Conservation (phyloP, 2,888 invertebrate genomes). For the Timema podura region DNA sequence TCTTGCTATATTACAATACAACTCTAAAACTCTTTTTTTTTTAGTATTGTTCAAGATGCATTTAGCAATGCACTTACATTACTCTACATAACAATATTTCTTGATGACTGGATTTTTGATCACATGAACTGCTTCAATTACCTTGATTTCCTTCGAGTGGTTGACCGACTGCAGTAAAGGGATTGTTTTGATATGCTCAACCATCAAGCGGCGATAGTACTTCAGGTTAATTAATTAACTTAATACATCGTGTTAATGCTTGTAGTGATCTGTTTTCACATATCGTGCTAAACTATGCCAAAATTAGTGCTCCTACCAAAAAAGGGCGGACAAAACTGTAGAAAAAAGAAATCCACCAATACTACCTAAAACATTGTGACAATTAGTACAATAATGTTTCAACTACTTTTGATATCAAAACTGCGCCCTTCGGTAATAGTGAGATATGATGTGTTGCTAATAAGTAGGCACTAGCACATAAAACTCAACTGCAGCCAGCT, state of each 20-base stretch:
- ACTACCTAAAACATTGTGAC: too few relatives aligned
- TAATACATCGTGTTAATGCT: too few relatives aligned
- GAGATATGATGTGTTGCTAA: neutral
- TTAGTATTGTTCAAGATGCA: slow-evolving; percentile 7
- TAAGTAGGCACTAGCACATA: neutral
- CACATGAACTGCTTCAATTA: slow-evolving; percentile 23
- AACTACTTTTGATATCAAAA: too few relatives aligned
- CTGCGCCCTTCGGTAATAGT: neutral
- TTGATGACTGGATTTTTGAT: slow-evolving; percentile 18
- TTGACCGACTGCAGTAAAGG: neutral
- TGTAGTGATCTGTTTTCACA: too few relatives aligned
- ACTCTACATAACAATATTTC: neutral
- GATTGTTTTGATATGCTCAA: neutral
- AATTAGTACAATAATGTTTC: too few relatives aligned
- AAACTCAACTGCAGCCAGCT: neutral
- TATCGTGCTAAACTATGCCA: too few relatives aligned
- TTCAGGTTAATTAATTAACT: too few relatives aligned
- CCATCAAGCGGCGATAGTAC: too few relatives aligned
- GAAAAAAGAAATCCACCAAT: too few relatives aligned
- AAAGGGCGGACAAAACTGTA: too few relatives aligned
- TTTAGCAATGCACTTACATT: slow-evolving; percentile 9
- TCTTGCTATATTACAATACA: slow-evolving; percentile 15
- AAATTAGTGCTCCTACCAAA: too few relatives aligned
- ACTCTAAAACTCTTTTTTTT: slow-evolving; percentile 12
- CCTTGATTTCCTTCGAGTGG: neutral